A percentile compares a stretch with the other conserved stretches of the same genome.
These are phyloP conservation scores for Pseudorasbora parva DNA, from an alignment of 2,113 vertebrate species.

Conservation along the genomic window DNA sequence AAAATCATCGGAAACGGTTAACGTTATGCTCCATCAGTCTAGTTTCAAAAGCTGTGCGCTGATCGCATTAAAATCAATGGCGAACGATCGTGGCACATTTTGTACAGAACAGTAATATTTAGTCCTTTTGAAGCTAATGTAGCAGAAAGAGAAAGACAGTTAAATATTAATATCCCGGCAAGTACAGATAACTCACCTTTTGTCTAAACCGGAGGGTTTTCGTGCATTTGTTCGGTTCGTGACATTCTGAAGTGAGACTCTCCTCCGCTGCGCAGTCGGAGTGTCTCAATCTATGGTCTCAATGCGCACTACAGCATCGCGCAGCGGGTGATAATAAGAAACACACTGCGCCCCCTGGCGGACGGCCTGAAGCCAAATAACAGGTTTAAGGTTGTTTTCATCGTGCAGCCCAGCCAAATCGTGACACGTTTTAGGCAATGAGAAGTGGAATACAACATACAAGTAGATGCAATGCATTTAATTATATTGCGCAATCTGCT, in stretches of 20 bases:
- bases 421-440: not conserved
- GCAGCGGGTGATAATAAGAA: too few relatives aligned
- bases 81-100: not conserved
- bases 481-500: not conserved
- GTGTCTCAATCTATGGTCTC: too few relatives aligned
- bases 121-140: not conserved
- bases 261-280: not conserved
- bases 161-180: too few relatives aligned
- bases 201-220: constrained; percentile 16
- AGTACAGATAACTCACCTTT: constrained; percentile 1
- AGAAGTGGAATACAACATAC: not conserved
- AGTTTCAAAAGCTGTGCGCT: not conserved
- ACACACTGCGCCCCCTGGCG: constrained; percentile 15
- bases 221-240: not conserved
- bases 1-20: not conserved
- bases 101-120: not conserved
- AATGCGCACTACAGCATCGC: not conserved
- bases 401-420: not conserved
- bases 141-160: not conserved
- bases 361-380: not conserved
- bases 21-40: not conserved
- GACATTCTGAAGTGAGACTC: not conserved
- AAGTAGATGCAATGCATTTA: not conserved
- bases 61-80: constrained; percentile 20
- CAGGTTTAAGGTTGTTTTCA: not conserved